Evolutionary conservation across 2,797 vertebrate species (phyloP).

Genomic region (Sebastolobus alascanus): DNA sequence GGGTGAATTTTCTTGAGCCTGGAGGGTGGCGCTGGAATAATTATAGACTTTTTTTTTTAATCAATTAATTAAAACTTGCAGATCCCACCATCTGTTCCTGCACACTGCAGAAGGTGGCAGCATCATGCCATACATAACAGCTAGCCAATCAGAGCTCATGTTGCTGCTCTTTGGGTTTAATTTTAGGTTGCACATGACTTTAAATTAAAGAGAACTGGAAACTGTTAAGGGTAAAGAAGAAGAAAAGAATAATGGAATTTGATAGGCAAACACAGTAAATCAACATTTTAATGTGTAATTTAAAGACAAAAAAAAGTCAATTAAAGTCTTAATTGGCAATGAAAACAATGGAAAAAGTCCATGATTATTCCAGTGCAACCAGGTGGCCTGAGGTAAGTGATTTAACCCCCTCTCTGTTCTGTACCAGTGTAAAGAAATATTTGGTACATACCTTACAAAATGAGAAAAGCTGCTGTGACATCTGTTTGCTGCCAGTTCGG

Average conservation of each 20-base stretch:
- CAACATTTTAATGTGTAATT: too few relatives aligned
- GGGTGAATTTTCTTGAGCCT: neutral
- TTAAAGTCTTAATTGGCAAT: neutral
- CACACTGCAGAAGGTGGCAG: conserved; percentile 58
- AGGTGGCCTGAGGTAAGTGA: conserved; percentile 19
- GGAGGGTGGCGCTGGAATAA: neutral
- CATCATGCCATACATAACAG: conserved; percentile 12
- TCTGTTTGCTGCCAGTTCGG: conserved; percentile 38
- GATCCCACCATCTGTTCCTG: conserved; percentile 11
- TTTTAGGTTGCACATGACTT: neutral
- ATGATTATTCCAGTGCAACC: neutral
- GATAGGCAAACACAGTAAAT: too few relatives aligned
- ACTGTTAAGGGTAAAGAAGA: neutral
- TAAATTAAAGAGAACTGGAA: neutral
- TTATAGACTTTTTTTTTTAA: neutral
- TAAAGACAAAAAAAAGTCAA: neutral
- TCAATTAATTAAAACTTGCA: neutral
- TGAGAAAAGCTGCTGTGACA: conserved; percentile 42
- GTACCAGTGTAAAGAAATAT: conserved; percentile 32
- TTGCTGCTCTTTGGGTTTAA: neutral
- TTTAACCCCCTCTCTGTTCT: neutral
- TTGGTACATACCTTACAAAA: conserved; percentile 42
- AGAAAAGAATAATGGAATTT: too few relatives aligned
- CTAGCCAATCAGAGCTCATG: conserved; percentile 10
- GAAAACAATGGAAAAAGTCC: neutral